Conservation (phyloP, 2,113 vertebrate species). For the Verasper variegatus region DNA sequence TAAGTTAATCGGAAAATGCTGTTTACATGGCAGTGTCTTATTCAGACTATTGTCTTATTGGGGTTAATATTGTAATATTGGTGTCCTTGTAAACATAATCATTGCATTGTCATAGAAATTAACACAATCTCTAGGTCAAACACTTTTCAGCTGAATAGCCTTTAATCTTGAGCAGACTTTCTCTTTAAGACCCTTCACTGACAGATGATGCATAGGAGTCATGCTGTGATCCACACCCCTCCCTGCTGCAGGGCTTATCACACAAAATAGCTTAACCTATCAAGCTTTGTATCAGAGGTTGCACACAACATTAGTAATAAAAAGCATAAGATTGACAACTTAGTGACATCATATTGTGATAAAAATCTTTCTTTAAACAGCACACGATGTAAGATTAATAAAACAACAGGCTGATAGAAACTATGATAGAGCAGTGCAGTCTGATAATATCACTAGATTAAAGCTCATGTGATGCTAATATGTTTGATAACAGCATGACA, state of each 20-base stretch:
- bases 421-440: not conserved
- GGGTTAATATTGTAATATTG: too few species aligned
- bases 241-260: slow-evolving; percentile 6
- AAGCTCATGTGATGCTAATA: too few species aligned
- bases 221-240: slow-evolving; percentile 23
- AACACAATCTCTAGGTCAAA: not conserved
- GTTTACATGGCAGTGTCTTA: too few species aligned
- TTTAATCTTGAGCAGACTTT: slow-evolving; percentile 1
- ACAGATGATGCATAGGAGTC: slow-evolving; percentile 21
- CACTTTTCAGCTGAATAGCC: not conserved
- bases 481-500: too few species aligned
- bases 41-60: too few species aligned
- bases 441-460: not conserved
- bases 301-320: not conserved
- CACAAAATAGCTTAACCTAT: slow-evolving; percentile 3
- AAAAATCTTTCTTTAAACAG: not conserved
- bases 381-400: not conserved
- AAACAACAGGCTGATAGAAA: too few species aligned
- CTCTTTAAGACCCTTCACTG: slow-evolving; percentile 17
- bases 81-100: not conserved
- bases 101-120: not conserved
- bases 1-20: too few species aligned
- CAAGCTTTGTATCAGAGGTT: not conserved
- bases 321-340: not conserved
- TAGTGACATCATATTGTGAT: not conserved